phyloP scores from a whole-genome alignment of 2,113 vertebrate genomes.

The Gavialis gangeticus region DNA sequence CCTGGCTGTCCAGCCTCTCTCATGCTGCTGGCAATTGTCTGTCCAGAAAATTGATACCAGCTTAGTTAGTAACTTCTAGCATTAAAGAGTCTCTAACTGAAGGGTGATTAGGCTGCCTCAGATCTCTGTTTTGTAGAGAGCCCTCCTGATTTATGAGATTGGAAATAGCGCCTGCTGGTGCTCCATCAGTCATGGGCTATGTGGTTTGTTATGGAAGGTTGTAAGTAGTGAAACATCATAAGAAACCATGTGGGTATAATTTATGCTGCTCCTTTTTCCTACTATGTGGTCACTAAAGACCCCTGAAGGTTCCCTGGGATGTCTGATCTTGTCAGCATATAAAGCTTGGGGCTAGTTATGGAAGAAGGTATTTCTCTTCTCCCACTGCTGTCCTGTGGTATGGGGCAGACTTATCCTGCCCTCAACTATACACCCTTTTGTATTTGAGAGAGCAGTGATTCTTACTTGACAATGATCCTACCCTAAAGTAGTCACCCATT shows the following conservation, averaged over 20 bases:
- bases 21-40: background rate
- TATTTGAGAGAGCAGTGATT: background rate
- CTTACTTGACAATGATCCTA: background rate
- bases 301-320: background rate
- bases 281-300: background rate
- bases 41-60: background rate
- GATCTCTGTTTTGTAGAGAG: background rate
- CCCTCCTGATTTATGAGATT: background rate
- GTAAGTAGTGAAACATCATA: background rate
- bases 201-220: background rate
- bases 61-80: background rate
- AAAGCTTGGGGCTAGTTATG: background rate
- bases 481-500: background rate
- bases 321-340: background rate
- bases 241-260: background rate
- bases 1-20: background rate
- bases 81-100: constrained; percentile 31
- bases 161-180: background rate
- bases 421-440: background rate
- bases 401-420: background rate
- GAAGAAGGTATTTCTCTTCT: background rate
- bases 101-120: background rate
- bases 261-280: background rate
- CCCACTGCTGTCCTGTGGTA: background rate
- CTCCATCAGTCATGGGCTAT: fast-evolving